These are phyloP conservation scores for Onychorhynchus coronatus DNA, from an alignment of 2,113 vertebrate genomes.

Conservation along the genomic window DNA sequence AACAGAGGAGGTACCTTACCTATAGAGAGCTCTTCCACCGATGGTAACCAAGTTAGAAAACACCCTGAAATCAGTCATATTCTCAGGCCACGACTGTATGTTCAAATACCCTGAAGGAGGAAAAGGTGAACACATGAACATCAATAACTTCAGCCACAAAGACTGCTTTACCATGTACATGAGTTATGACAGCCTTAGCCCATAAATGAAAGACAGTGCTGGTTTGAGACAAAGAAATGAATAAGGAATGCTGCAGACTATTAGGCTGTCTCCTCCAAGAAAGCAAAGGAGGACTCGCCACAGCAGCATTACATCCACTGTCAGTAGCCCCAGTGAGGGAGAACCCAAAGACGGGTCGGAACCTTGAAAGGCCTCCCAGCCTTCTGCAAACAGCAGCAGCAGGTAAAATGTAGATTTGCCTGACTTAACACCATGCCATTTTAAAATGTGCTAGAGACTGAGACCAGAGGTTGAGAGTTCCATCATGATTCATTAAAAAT, in stretches of 20 bases:
- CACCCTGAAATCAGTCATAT: slow-evolving; percentile 95
- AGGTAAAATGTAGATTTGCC: neutral
- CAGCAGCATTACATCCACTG: neutral
- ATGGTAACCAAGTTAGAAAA: slow-evolving; percentile 95
- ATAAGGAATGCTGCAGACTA: neutral
- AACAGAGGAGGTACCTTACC: slow-evolving; percentile 68
- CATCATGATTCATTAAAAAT: neutral
- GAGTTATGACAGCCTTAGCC: neutral
- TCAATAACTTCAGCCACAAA: neutral
- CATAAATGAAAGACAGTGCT: neutral
- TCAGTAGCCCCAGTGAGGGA: neutral
- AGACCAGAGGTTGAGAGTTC: neutral
- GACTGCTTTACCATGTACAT: neutral
- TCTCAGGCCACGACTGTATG: slow-evolving; percentile 97
- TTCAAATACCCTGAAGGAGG: slow-evolving; percentile 88
- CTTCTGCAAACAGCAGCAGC: neutral
- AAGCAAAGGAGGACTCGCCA: neutral
- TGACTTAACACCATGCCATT: neutral
- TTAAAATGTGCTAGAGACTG: neutral
- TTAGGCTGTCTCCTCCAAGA: neutral
- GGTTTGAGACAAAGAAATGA: neutral
- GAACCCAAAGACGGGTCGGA: neutral
- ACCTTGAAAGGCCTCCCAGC: neutral
- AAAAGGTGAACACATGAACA: neutral
- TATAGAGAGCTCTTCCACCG: slow-evolving; percentile 91